Conservation (phyloP, 2,888 invertebrate species). For the Mythimna vitellina region DNA sequence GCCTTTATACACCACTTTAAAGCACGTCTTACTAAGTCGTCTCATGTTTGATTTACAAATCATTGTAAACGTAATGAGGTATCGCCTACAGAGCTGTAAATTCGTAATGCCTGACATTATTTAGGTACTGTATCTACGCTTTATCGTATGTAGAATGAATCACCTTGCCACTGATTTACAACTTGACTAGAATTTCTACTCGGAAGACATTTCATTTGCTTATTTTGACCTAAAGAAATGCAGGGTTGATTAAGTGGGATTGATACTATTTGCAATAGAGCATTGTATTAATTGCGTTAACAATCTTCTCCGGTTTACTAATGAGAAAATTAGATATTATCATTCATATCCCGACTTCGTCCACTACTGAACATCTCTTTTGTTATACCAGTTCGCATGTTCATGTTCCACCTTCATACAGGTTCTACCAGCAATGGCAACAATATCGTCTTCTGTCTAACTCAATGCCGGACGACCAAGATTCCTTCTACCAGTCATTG, state of each 20-base stretch:
- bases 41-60: conserved; percentile 59
- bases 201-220: conserved; percentile 53
- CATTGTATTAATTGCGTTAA: too few relatives aligned
- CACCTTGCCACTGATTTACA: conserved; percentile 44
- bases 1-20: conserved; percentile 43
- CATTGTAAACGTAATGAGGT: conserved; percentile 62
- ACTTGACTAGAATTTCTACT: conserved; percentile 49
- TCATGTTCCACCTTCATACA: too few relatives aligned
- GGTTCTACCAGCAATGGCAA: too few relatives aligned
- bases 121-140: conserved; percentile 29
- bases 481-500: too few relatives aligned
- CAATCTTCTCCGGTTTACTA: too few relatives aligned
- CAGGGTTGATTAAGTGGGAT: not conserved
- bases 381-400: too few relatives aligned
- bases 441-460: too few relatives aligned
- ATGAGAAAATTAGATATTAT: too few relatives aligned
- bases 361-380: too few relatives aligned
- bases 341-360: too few relatives aligned
- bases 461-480: too few relatives aligned
- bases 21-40: conserved; percentile 38
- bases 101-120: conserved; percentile 45
- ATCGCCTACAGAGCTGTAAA: conserved; percentile 47
- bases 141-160: conserved; percentile 51
- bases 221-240: conserved; percentile 47
- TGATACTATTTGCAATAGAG: too few relatives aligned